Percentiles rank a stretch among this genome's conserved stretches.
phyloP scores from a whole-genome alignment of 2,888 invertebrate species.

The Nebria salina region DNA sequence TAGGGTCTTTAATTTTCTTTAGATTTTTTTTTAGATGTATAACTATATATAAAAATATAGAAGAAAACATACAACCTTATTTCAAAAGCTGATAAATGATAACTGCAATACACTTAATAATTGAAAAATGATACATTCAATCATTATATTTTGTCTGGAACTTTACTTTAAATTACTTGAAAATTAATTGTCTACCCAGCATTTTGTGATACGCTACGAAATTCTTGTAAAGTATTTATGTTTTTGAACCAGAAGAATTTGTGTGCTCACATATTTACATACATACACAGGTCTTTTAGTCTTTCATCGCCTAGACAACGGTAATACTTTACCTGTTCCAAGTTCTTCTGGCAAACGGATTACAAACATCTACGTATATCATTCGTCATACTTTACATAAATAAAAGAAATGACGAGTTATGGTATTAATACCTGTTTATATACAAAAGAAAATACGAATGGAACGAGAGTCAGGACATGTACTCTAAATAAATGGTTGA shows the following conservation, averaged over 20 bases:
- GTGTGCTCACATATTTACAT: neutral
- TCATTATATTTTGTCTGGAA: neutral
- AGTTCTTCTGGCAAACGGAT: neutral
- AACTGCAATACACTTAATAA: neutral
- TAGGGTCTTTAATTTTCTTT: conserved; percentile 1
- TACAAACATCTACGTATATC: conserved; percentile 1
- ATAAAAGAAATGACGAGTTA: conserved; percentile 1
- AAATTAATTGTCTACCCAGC: neutral
- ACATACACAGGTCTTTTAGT: neutral
- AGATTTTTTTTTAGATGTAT: neutral
- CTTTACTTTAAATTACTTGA: neutral
- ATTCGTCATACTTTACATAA: conserved; percentile 1
- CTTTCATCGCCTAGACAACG: neutral
- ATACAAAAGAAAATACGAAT: neutral
- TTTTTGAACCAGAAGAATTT: neutral
- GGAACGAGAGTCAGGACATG: neutral
- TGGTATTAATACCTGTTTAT: neutral
- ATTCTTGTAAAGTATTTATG: neutral
- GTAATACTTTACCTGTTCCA: neutral
- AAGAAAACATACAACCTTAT: neutral
- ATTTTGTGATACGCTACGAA: neutral
- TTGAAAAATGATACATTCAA: neutral
- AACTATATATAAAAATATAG: neutral
- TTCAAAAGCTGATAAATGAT: neutral
- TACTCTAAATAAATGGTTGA: neutral